Percentiles rank a stretch among this genome's conserved stretches.
These are phyloP conservation scores for Lasioglossum figueresi DNA, from an alignment of 2,888 invertebrate genomes.

Conservation along the genomic window DNA sequence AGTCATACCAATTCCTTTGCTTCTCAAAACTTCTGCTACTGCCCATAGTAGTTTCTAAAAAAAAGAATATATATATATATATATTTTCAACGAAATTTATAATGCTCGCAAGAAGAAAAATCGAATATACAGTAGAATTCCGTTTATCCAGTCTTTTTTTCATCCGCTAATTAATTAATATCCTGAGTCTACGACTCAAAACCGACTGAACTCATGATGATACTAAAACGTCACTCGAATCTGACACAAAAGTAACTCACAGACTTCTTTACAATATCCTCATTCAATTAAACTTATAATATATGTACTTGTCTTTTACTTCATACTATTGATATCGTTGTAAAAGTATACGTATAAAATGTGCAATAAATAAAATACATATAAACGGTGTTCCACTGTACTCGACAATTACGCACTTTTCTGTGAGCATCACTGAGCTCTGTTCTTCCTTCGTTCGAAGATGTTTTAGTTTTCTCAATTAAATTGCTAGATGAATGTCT, in stretches of 20 bases:
- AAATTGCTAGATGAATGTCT: conserved; percentile 75
- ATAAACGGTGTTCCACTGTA: not conserved
- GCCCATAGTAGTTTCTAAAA: conserved; percentile 92
- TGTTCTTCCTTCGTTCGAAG: conserved; percentile 74
- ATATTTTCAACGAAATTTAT: conserved; percentile 14
- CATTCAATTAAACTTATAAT: not conserved
- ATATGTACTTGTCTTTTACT: too few relatives aligned
- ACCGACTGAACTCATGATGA: not conserved
- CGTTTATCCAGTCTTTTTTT: not conserved
- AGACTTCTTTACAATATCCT: not conserved
- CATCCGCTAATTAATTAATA: not conserved
- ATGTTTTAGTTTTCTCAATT: conserved; percentile 67
- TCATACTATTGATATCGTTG: not conserved
- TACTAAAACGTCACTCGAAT: too few relatives aligned
- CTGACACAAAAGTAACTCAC: not conserved
- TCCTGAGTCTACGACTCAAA: not conserved
- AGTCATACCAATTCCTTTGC: conserved; percentile 88
- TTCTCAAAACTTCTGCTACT: conserved; percentile 90
- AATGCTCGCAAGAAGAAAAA: not conserved
- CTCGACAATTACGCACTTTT: conserved; percentile 84
- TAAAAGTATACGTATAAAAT: not conserved
- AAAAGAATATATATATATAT: not conserved
- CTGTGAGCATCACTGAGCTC: conserved; percentile 88
- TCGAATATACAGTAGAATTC: not conserved
- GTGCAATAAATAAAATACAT: not conserved